These are phyloP conservation scores for Pipra filicauda DNA, from an alignment of 2,113 vertebrate species.

Conservation along the genomic window DNA sequence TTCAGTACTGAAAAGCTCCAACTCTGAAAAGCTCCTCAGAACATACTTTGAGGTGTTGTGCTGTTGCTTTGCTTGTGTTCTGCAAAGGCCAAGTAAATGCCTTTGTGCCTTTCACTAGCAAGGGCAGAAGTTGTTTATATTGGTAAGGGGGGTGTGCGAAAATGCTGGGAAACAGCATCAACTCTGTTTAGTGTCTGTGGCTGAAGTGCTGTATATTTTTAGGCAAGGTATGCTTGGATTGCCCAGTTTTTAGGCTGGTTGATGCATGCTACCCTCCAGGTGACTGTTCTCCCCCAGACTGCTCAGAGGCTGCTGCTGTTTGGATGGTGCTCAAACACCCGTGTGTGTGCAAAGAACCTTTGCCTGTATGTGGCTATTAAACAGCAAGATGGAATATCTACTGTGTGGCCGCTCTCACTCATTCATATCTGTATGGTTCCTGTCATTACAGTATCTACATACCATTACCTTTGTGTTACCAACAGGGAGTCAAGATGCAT, in stretches of 20 bases:
- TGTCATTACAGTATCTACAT: fast-evolving
- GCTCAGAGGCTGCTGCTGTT: neutral
- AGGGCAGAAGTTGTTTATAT: fast-evolving
- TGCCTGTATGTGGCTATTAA: neutral
- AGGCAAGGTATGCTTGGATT: neutral
- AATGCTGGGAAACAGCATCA: neutral
- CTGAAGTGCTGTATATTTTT: neutral
- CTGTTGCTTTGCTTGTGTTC: neutral
- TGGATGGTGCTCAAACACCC: neutral
- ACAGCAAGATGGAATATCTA: neutral
- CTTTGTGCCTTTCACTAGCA: neutral
- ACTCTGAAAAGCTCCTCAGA: neutral
- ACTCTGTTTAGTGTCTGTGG: neutral
- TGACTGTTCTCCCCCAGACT: neutral
- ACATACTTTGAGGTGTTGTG: neutral
- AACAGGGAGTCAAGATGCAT: no score
- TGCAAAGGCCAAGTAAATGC: neutral
- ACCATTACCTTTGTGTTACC: fast-evolving
- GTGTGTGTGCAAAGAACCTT: neutral
- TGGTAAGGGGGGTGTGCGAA: neutral
- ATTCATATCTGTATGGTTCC: neutral
- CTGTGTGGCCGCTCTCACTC: neutral
- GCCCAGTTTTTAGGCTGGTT: neutral
- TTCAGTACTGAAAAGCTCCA: neutral
- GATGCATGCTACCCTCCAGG: neutral